Evolutionary conservation across 2,113 vertebrate species (phyloP).

Genomic region (Sprattus sprattus): DNA sequence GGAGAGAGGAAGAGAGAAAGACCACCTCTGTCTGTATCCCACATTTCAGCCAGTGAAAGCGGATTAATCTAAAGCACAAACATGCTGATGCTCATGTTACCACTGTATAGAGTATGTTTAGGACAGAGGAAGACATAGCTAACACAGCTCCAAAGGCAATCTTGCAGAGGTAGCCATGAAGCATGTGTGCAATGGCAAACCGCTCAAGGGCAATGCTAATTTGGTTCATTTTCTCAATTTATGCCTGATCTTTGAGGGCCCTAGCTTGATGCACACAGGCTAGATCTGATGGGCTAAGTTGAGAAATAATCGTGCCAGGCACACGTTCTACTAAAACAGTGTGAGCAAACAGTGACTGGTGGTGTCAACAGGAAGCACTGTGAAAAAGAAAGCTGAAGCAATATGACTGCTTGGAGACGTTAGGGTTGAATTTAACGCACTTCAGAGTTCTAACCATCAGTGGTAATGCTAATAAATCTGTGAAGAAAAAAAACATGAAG

Average conservation of each 20-base stretch:
- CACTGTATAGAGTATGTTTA: background rate
- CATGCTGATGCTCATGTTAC: background rate
- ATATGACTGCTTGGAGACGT: background rate
- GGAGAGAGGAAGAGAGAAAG: background rate
- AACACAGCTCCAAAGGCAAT: background rate
- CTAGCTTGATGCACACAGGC: background rate
- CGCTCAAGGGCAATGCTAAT: conserved; percentile 22
- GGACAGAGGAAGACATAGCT: background rate
- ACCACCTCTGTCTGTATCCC: background rate
- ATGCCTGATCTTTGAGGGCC: background rate
- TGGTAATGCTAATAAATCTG: too few species aligned
- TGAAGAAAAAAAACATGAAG: too few species aligned
- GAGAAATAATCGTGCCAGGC: background rate
- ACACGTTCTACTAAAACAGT: background rate
- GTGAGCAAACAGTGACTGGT: background rate
- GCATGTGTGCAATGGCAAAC: conserved; percentile 37
- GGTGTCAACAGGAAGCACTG: background rate
- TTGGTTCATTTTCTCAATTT: background rate
- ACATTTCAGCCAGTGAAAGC: background rate
- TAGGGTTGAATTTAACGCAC: background rate
- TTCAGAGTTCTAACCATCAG: too few species aligned
- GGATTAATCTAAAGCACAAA: background rate
- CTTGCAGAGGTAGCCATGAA: conserved; percentile 22
- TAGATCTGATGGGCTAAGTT: background rate
- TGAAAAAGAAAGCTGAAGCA: background rate